Conservation (phyloP, 37 sponge, comb jelly and placozoan species). For the Dysidea cf. avara region DNA sequence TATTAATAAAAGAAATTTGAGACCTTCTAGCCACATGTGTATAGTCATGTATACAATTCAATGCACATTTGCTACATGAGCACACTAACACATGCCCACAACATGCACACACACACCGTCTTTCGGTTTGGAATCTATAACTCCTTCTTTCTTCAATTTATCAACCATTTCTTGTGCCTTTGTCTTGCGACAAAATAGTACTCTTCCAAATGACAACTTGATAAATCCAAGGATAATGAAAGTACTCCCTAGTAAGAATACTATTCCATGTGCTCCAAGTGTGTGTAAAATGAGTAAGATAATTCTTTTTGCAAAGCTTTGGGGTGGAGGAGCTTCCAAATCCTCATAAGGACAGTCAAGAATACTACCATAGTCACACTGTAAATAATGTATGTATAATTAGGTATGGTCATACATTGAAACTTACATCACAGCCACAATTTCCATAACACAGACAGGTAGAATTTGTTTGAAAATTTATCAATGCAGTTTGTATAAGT, state of each 20-base stretch:
- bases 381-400: neutral
- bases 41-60: too few relatives aligned
- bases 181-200: constrained; percentile 67
- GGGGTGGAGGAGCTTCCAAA: neutral
- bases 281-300: constrained; percentile 37
- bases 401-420: too few relatives aligned
- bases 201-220: constrained; percentile 63
- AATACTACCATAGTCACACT: constrained; percentile 12
- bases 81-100: too few relatives aligned
- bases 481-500: constrained; percentile 56
- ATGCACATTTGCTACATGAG: too few relatives aligned
- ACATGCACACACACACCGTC: too few relatives aligned
- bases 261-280: constrained; percentile 64
- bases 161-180: constrained; percentile 64
- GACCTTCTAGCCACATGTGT: too few relatives aligned
- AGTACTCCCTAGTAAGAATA: constrained; percentile 42
- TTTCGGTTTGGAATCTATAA: neutral
- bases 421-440: constrained; percentile 75
- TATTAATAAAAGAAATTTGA: too few relatives aligned
- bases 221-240: constrained; percentile 63
- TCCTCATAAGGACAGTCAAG: constrained; percentile 9
- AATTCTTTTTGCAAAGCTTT: constrained; percentile 22
- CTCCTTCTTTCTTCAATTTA: constrained; percentile 49
- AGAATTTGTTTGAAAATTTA: constrained; percentile 50
- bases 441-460: constrained; percentile 78